Evolutionary conservation across 2,113 vertebrate genomes (phyloP).

Genomic region (Lepisosteus oculatus): DNA sequence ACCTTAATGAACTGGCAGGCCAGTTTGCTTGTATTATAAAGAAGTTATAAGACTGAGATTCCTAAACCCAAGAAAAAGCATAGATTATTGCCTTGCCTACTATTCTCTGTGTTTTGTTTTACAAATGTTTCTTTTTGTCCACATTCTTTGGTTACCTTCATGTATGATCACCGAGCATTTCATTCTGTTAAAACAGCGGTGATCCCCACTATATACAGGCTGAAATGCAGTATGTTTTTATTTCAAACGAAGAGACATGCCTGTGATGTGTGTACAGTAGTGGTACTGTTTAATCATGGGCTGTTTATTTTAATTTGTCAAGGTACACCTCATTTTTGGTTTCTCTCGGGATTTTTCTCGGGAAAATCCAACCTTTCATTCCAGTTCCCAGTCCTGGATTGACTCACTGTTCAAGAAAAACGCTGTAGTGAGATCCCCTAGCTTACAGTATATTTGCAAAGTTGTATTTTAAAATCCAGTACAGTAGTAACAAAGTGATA

Average conservation of each 20-base stretch:
- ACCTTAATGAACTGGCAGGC: no score
- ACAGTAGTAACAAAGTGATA: not conserved
- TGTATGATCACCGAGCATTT: slow-evolving; percentile 41
- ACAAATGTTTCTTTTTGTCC: slow-evolving; percentile 42
- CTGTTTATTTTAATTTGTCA: slow-evolving; percentile 70
- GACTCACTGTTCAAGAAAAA: slow-evolving; percentile 52
- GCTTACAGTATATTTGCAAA: not conserved
- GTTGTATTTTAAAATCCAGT: not conserved
- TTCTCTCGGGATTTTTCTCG: slow-evolving; percentile 34
- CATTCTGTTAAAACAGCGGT: slow-evolving; percentile 35
- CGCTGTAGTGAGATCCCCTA: slow-evolving; percentile 9
- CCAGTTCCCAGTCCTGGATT: slow-evolving; percentile 53
- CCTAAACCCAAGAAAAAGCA: no score
- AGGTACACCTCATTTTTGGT: slow-evolving; percentile 32
- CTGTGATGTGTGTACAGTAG: slow-evolving; percentile 41
- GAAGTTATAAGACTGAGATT: no score
- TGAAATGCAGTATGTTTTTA: slow-evolving; percentile 37
- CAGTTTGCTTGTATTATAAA: no score
- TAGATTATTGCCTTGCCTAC: not conserved
- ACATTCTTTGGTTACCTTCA: slow-evolving; percentile 34
- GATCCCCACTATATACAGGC: slow-evolving; percentile 6
- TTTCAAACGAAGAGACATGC: slow-evolving; percentile 29
- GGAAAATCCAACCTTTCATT: slow-evolving; percentile 25
- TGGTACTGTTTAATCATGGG: slow-evolving; percentile 53
- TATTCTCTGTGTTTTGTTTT: not conserved